Evolutionary conservation across 2,888 invertebrate genomes (phyloP), one percentile per base, ranked within the genome.

Genomic region (Drosophila neonasuta): DNA sequence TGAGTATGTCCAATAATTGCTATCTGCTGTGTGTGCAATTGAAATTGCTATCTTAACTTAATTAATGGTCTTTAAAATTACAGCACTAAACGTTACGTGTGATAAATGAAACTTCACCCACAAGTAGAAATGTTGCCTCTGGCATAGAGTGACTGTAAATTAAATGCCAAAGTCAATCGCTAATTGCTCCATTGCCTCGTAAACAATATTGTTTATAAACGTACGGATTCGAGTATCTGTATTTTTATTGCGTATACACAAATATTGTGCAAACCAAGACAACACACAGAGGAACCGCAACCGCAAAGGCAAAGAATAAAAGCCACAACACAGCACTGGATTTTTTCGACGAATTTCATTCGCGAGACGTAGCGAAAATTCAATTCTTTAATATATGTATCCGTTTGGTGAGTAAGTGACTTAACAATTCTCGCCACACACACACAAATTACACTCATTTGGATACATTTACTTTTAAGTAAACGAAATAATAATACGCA

Each of bases 131-230:
- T 46, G 46, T 20, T 55, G 41, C 39, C 30, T 24, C 20, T 4
- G 54, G 60, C 41, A 45, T 20, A 39, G 49, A 39, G 49, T 39
- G 51, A 51, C 52, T 67, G 63, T 71, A 71, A 74, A 74, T 75
- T 68, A 56, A 61, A 46, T 32, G 49, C 51, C 45, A 71, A 51
- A 75, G 75, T 74, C 75, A 71, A 75, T 74, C 68, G 54, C 64
- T 75, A 74, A 74, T 74, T 74, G 63, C 66, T 17, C 8, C n/a
- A 41, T 34, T 60, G 64, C 52, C 56, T 24, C 56, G 34, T 74
- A 71, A 75, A 71, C 68, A 71, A 17, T 51, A 63, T 61, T 74
- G 76, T 74, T 74, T 74, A 74, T 69, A 49, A 6, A 42, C 34
- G 54, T 56, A 34, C 42, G 73, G n/a, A 55, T 49, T 45, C 52